A percentile compares a stretch with the other conserved stretches of the same genome.
Conservation (phyloP, 2,113 vertebrate genomes). For the Osmerus eperlanus region DNA sequence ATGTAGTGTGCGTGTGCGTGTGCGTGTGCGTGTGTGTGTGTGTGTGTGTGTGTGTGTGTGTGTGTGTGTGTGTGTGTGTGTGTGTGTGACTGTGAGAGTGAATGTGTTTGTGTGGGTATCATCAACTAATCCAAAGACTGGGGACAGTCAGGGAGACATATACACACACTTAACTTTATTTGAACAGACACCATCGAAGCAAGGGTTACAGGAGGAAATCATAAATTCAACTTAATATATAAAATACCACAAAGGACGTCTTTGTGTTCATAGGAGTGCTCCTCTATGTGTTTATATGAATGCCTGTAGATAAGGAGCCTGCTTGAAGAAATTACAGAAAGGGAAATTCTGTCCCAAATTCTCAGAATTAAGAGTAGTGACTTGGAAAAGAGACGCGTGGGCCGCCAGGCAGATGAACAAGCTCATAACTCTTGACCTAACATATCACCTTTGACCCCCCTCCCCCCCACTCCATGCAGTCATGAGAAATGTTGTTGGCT, state of each 20-base stretch:
- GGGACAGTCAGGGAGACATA: conserved; percentile 16
- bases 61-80: neutral
- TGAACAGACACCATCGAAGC: conserved; percentile 12
- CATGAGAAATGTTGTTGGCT: too few relatives aligned
- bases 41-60: neutral
- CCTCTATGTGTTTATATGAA: too few relatives aligned
- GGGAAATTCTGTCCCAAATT: conserved; percentile 20
- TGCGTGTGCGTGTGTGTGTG: conserved; percentile 1
- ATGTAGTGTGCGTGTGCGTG: conserved; percentile 35
- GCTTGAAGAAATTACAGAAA: conserved; percentile 23
- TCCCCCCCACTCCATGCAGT: too few relatives aligned
- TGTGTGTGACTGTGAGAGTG: neutral
- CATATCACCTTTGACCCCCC: conserved; percentile 29
- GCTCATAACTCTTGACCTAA: conserved; percentile 28
- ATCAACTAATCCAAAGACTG: neutral
- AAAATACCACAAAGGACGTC: conserved; percentile 4
- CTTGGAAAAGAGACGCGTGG: conserved; percentile 20
- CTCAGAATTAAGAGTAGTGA: conserved; percentile 33
- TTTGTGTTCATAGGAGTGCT: conserved; percentile 11
- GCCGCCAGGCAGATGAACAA: neutral
- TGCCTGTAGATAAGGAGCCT: conserved; percentile 9
- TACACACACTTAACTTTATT: conserved; percentile 11
- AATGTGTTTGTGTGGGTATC: neutral
- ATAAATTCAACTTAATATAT: conserved; percentile 41
- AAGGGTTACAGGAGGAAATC: conserved; percentile 44